phyloP scores from a whole-genome alignment of 2,797 vertebrate genomes.

The Peromyscus aztecus region DNA sequence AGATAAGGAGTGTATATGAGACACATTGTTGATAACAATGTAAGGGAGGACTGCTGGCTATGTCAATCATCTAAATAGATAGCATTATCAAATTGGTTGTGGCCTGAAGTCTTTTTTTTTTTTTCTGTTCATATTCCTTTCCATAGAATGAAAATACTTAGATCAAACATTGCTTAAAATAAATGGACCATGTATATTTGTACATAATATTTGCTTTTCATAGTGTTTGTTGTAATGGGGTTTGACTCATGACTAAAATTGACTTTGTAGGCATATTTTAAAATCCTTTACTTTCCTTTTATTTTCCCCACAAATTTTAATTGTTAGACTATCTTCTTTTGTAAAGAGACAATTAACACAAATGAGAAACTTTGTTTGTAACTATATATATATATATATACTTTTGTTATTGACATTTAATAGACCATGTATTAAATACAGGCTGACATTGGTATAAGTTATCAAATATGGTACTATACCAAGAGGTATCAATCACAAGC shows the following conservation, averaged over 20 bases:
- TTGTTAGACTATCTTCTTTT: not conserved
- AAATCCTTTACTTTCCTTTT: conserved; percentile 30
- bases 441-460: not conserved
- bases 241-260: conserved; percentile 30
- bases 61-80: not conserved
- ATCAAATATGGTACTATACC: not conserved
- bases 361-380: not conserved
- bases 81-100: not conserved
- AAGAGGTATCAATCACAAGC: not conserved
- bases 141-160: conserved; percentile 5
- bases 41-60: not conserved
- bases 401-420: not conserved
- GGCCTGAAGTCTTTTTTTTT: not conserved
- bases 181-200: not conserved
- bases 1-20: not conserved
- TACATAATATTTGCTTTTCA: conserved; percentile 54
- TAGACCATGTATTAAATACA: not conserved
- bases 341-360: conserved; percentile 35
- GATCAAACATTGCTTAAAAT: conserved; percentile 47
- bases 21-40: not conserved
- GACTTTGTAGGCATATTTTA: conserved; percentile 52
- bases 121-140: not conserved
- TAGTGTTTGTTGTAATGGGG: conserved; percentile 41
- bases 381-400: no score
- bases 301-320: conserved; percentile 38